phyloP scores from a whole-genome alignment of 2,888 invertebrate genomes.

The Callyntrura sp. region DNA sequence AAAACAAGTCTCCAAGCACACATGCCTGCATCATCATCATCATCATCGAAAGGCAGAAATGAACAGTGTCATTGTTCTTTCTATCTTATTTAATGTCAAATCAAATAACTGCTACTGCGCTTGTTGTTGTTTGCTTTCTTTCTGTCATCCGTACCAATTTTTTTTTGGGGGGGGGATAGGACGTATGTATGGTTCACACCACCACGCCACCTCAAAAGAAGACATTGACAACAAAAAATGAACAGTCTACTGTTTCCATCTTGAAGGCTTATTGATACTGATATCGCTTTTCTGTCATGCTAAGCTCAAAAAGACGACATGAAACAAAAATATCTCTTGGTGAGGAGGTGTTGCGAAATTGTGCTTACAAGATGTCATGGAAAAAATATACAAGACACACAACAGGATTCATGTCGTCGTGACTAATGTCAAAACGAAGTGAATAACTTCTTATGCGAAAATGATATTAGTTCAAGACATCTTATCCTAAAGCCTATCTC shows the following conservation, averaged over 20 bases:
- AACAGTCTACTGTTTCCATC: too few species aligned
- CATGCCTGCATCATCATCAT: constrained; percentile 2
- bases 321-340: not conserved
- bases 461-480: not conserved
- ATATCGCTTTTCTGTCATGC: not conserved
- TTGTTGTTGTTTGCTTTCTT: not conserved
- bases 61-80: constrained; percentile 19
- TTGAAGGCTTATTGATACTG: not conserved
- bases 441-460: not conserved
- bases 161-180: too few species aligned
- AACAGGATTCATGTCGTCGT: not conserved
- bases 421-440: not conserved
- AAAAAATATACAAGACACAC: not conserved
- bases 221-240: not conserved
- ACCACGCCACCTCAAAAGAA: not conserved
- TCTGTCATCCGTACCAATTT: not conserved
- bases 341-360: constrained; percentile 30
- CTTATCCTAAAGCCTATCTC: too few species aligned
- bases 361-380: not conserved
- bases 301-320: too few species aligned
- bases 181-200: not conserved
- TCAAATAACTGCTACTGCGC: not conserved
- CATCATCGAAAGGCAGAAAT: not conserved
- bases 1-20: not conserved
- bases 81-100: not conserved